Conservation (phyloP, 2,888 invertebrate species). For the Sphinx pinastri region DNA sequence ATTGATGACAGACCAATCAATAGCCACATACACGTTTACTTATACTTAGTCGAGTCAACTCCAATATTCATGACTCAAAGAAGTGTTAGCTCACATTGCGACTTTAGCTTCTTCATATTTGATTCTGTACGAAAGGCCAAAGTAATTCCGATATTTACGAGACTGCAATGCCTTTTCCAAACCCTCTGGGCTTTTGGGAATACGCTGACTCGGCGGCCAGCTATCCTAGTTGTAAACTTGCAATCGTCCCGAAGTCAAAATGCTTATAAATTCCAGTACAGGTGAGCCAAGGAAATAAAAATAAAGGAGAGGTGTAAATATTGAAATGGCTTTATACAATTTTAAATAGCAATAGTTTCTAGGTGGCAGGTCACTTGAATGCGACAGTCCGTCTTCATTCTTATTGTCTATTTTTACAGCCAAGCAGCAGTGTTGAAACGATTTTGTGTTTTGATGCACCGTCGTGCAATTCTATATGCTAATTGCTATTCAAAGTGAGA, state of each 20-base stretch:
- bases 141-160: neutral
- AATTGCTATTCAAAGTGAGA: no score
- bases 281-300: conserved; percentile 19
- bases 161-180: conserved; percentile 7
- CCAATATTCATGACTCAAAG: no score
- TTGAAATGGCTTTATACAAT: neutral
- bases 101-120: neutral
- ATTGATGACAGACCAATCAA: no score
- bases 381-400: no score
- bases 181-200: conserved; percentile 5
- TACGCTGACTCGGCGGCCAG: neutral
- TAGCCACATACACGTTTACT: no score
- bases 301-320: conserved; percentile 11
- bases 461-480: no score
- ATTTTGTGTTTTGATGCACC: no score
- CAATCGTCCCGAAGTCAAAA: conserved; percentile 12
- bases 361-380: no score
- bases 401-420: no score
- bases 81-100: no score
- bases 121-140: neutral
- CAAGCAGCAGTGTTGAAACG: neutral
- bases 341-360: neutral
- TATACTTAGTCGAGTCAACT: no score
- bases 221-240: conserved; percentile 21
- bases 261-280: conserved; percentile 9